Base-by-base conservation (phyloP, 1,140 invertebrate species). In the Drosophila oshimai region DNA sequence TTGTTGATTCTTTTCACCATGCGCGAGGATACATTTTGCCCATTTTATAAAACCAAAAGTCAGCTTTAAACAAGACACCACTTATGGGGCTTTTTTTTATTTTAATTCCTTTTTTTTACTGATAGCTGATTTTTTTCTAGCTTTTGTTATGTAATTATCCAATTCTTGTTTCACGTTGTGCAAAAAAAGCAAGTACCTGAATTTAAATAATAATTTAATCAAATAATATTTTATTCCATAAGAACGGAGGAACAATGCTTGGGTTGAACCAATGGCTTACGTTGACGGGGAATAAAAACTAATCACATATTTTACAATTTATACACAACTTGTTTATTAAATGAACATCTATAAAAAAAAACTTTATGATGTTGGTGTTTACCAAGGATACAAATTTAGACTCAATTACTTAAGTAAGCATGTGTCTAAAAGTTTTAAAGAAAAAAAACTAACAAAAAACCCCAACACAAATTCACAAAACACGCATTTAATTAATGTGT, bases 81-180 rank as follows among this genome's bases (percentile, higher is more conserved):
- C 12, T 28, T 17, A 15, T 15, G 49, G 55, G 20, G 20, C 7
- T 6, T 50, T 42, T 41, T 41, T 28, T 13, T 41, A 6, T 41
- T 36, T 29, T 18, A 6, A 10, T 6, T 31, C 6, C 3, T 0
- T 12, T 37, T 28, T 36, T 34, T 33, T 9, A 17, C 6, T 26
- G 33, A 10, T 57, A 57, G 22, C 33, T 57, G 41, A 58, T 58
- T n/a, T n/a, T n/a, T n/a, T n/a, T 60, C 54, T 22, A 34, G 53
- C 12, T 26, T 60, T 34, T 54, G 41, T 61, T 61, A 61, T 61
- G 60, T 61, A 61, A 61, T 61, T 61, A 60, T 41, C 31, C 41
- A 60, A 12, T 31, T 60, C 57, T 13, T 15, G 10, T 18, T 29
- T 39, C 33, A 39, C 18, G 34, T 61, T 60, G 53, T n/a, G 34